A percentile compares a stretch with the other conserved stretches of the same genome.
Evolutionary conservation across 1,140 invertebrate species (phyloP).

Genomic region (Pseudomyrmex dendroicus): DNA sequence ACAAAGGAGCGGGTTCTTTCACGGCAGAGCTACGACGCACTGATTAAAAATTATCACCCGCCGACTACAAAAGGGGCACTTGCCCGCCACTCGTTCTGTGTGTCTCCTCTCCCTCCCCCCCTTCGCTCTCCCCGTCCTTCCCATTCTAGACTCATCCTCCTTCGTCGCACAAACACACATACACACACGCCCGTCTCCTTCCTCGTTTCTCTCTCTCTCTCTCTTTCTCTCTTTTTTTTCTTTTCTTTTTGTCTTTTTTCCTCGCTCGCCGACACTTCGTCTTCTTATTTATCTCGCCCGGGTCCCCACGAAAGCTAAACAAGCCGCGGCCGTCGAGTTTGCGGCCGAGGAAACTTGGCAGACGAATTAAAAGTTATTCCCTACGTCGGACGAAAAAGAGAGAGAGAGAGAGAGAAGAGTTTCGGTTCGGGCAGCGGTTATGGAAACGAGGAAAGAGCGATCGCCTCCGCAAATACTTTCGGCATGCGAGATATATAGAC

Average conservation of each 20-base stretch:
- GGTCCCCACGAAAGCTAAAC: conserved; percentile 69
- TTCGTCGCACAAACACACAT: no score
- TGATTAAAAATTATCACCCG: conserved; percentile 81
- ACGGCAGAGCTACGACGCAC: conserved; percentile 73
- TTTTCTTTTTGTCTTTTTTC: conserved; percentile 49
- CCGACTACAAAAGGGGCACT: conserved; percentile 76
- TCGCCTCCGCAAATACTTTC: conserved; percentile 1
- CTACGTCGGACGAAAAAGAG: neutral
- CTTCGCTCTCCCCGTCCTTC: neutral
- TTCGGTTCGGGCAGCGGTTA: neutral
- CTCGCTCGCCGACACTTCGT: conserved; percentile 53
- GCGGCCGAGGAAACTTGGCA: conserved; percentile 69
- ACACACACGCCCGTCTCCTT: conserved; percentile 50
- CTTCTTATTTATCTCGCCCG: conserved; percentile 71
- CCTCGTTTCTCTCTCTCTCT: conserved; percentile 31
- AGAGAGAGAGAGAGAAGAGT: neutral
- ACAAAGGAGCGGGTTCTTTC: conserved; percentile 71
- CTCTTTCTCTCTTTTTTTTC: neutral
- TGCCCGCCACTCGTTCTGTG: conserved; percentile 53
- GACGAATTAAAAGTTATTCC: conserved; percentile 77
- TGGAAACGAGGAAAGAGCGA: conserved; percentile 21
- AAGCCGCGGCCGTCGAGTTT: conserved; percentile 64
- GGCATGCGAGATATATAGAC: neutral
- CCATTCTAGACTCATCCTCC: no score
- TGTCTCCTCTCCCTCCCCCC: conserved; percentile 14